These are phyloP conservation scores for Erpornis zantholeuca DNA, from an alignment of 2,113 vertebrate species.

Conservation along the genomic window DNA sequence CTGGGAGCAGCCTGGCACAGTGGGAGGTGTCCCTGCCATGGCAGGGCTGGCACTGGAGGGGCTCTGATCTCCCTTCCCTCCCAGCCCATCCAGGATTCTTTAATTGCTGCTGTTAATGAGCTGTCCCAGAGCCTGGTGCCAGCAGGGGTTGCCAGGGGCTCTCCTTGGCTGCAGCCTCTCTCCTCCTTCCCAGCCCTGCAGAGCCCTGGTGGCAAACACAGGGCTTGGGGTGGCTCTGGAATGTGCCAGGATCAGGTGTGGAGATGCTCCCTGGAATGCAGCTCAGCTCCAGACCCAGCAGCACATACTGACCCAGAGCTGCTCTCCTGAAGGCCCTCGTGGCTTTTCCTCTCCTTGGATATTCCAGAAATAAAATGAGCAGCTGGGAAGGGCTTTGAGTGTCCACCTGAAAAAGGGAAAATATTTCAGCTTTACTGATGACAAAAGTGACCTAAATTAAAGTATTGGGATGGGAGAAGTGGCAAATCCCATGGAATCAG, in stretches of 20 bases:
- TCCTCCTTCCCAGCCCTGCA: background rate
- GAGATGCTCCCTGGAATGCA: background rate
- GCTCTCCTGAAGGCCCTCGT: background rate
- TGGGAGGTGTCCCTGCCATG: background rate
- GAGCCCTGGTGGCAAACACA: background rate
- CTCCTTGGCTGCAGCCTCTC: background rate
- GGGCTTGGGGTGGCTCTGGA: background rate
- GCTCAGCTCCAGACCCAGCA: background rate
- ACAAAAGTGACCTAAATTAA: background rate
- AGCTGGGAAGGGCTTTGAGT: background rate
- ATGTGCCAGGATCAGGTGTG: background rate
- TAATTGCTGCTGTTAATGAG: background rate
- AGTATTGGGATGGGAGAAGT: background rate
- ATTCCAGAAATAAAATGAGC: background rate
- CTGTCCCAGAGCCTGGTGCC: background rate
- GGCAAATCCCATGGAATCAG: background rate
- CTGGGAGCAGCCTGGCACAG: background rate
- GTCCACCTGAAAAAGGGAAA: background rate
- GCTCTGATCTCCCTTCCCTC: background rate
- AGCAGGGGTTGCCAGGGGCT: background rate
- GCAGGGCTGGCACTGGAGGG: background rate
- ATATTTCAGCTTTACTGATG: background rate
- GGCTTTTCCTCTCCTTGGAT: fast-evolving
- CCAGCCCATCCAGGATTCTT: background rate
- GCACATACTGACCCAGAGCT: background rate